phyloP scores from a whole-genome alignment of 2,797 vertebrate genomes.

The Clarias pachynema region DNA sequence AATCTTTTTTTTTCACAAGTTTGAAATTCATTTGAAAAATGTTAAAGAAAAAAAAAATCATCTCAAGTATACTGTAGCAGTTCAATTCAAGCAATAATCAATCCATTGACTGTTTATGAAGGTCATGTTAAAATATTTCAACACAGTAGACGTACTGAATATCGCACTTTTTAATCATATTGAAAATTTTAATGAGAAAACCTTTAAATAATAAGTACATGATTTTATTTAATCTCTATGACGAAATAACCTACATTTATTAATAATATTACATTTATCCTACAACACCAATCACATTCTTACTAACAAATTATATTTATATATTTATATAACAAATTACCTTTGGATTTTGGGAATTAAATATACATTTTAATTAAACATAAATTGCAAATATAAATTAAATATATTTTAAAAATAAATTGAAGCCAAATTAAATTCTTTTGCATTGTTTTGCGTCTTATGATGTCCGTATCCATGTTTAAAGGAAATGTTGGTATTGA shows the following conservation, averaged over 20 bases:
- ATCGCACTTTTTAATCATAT: not conserved
- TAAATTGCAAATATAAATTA: too few relatives aligned
- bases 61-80: not conserved
- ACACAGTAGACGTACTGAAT: too few relatives aligned
- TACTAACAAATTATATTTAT: not conserved
- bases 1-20: not conserved
- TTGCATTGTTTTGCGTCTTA: not conserved
- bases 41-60: not conserved
- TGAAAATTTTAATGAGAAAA: not conserved
- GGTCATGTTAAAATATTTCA: not conserved
- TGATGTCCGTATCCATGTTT: too few relatives aligned
- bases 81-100: not conserved
- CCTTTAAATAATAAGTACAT: not conserved
- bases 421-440: not conserved
- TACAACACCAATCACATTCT: not conserved
- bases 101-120: not conserved
- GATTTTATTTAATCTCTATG: not conserved
- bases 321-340: not conserved
- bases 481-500: not conserved
- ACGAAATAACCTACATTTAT: too few relatives aligned
- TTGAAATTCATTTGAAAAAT: not conserved
- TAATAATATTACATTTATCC: not conserved
- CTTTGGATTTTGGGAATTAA: not conserved
- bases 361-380: too few relatives aligned
- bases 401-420: not conserved